Base-by-base conservation (phyloP, 2,113 vertebrate species). In the Hippoglossus stenolepis region DNA sequence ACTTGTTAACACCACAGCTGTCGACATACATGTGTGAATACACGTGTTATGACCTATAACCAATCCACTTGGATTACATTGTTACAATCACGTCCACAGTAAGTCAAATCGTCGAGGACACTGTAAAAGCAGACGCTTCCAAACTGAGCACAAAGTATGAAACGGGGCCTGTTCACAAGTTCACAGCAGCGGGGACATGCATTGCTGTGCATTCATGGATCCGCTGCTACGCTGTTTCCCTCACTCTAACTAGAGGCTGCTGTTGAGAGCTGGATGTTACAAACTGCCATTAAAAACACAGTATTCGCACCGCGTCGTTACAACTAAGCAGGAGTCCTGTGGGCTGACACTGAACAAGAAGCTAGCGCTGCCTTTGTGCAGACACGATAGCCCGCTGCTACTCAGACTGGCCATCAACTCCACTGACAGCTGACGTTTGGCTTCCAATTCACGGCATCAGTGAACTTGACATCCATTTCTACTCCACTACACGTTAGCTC, bases 351-450 rank as follows among this genome's bases (percentile, higher is more conserved):
- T 67, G 28, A 80, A 86, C 79, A 77, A 62, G 77, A 45, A 75
- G 67, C 82, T 85, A 80, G 77, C 79, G 18, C 63, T 84, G 77
- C 68, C 85, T 90, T 79, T 83, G 82, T 88, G 88, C 79, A 77
- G 75, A 88, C 53, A 5, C 7, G 53, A 13, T 23, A 23, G n/a
- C 57, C 70, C 0, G 69, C 80, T 87, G 90, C 91, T 89, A 82
- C 87, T 91, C 57, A 56, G 75, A 77, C 83, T 82, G 85, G 84
- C 84, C 84, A 63, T 90, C 89, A 91, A 84, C 85, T 83, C 64
- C 76, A 82, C 87, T 90, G 91, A 93, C 92, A 93, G 90, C 92
- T 93, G 92, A 91, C 92, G 90, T 92, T 91, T 87, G 89, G 83
- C 85, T 90, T 84, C 88, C 75, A 77, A 90, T 90, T 81, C 85